These are phyloP conservation scores for Netelia inedita DNA, from an alignment of 2,888 invertebrate species.

Conservation along the genomic window DNA sequence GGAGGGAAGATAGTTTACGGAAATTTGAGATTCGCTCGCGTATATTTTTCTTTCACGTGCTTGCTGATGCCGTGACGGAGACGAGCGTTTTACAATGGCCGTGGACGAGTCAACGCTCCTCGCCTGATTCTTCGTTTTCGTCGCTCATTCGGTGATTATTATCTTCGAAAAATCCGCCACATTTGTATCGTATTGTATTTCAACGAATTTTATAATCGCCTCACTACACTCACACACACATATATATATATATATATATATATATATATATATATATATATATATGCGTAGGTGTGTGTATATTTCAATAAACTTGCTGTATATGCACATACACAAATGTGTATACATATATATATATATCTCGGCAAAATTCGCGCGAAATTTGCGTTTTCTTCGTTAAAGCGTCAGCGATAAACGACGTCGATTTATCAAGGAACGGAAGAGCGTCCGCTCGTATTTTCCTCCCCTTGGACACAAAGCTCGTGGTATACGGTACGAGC, in stretches of 20 bases:
- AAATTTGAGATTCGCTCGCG: too few relatives aligned
- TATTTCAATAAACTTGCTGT: not conserved
- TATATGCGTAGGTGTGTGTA: too few relatives aligned
- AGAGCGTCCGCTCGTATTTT: not conserved
- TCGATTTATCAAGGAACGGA: not conserved
- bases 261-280: too few relatives aligned
- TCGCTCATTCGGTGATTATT: slow-evolving; percentile 4
- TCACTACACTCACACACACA: too few relatives aligned
- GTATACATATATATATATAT: not conserved
- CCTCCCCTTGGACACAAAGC: not conserved
- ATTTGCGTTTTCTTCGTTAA: slow-evolving; percentile 16
- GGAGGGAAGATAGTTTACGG: not conserved
- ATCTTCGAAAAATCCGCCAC: slow-evolving; percentile 33
- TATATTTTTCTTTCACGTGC: too few relatives aligned
- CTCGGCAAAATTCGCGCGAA: not conserved
- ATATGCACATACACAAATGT: not conserved
- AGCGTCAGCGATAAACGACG: slow-evolving; percentile 39
- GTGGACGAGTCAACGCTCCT: not conserved
- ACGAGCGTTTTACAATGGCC: not conserved
- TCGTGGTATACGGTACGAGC: too few relatives aligned
- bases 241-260: too few relatives aligned
- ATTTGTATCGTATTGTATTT: slow-evolving; percentile 47
- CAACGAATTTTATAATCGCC: slow-evolving; percentile 2
- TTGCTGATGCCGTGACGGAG: too few relatives aligned
- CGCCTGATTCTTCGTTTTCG: slow-evolving; percentile 28